Evolutionary conservation across 2,888 invertebrate genomes (phyloP), one percentile per base, ranked within the genome.

Genomic region (Cepaea hortensis): DNA sequence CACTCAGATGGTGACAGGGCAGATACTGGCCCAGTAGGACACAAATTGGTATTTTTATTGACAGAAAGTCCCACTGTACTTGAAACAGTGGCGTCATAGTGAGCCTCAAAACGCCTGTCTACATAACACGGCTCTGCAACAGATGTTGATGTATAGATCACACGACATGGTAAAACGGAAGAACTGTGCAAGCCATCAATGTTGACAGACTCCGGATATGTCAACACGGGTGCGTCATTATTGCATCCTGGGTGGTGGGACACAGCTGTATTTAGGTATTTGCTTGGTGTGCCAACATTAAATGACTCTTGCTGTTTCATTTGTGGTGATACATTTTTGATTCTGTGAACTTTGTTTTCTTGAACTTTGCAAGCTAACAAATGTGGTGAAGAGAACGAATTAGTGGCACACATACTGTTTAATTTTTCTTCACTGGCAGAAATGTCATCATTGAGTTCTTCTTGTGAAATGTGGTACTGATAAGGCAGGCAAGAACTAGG

Each of bases 181-280:
- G 11, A n/a, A 18, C 15, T 65, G 35, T 35, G 65, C 13, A 62
- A 3, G 61, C 18, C 35, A 75, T 13, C 18, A n/a, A 13, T 65
- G 46, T 46, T 75, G 46, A 15, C n/a, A 65, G 65, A 84, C 7
- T 84, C 62, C 3, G 20, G 61, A 62, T 70, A 62, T 70, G 84
- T 1, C 72, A 50, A 72, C 23, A 23, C 5, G 13, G 23, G 73
- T 46, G 46, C 13, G 7, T 80, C 61, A 20, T 61, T 80, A 13
- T 48, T n/a, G 48, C 55, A 15, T 20, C 20, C 48, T 61, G 55
- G 85, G 3, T 46, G 46, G 6, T 46, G 18, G 18, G 65, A 20
- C 23, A n/a, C 20, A 76, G 35, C 9, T 70, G 50, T 3, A 15
- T 68, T 6, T 48, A 11, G 13, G 5, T n/a, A 48, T 48, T 46